Evolutionary conservation across 2,113 vertebrate species (phyloP).

Genomic region (Notothenia rossii): DNA sequence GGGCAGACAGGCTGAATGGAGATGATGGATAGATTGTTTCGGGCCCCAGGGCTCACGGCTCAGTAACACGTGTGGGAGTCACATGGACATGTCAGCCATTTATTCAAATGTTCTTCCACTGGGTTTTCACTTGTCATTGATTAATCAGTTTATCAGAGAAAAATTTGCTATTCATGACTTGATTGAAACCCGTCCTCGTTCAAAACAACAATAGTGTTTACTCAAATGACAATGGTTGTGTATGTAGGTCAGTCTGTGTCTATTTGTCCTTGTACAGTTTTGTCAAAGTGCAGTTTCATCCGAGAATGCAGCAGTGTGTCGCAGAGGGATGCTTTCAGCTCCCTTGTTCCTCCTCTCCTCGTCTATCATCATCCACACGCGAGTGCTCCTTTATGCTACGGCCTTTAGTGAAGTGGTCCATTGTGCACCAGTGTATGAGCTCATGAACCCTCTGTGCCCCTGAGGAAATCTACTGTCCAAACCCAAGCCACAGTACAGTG

Average conservation of each 20-base stretch:
- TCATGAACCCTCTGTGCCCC: conserved; percentile 36
- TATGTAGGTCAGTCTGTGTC: conserved; percentile 77
- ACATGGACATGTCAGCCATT: conserved; percentile 14
- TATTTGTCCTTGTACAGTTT: conserved; percentile 62
- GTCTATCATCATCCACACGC: conserved; percentile 64
- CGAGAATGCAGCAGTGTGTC: conserved; percentile 55
- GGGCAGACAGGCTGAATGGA: background rate
- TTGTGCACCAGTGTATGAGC: conserved; percentile 67
- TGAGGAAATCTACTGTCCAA: conserved; percentile 40
- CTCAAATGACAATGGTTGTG: conserved; percentile 30
- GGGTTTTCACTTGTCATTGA: conserved; percentile 41
- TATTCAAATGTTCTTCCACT: conserved; percentile 33
- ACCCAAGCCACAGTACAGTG: conserved; percentile 13
- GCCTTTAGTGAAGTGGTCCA: conserved; percentile 71
- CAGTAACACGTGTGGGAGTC: conserved; percentile 24
- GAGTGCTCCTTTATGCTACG: conserved; percentile 59
- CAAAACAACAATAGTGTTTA: conserved; percentile 40
- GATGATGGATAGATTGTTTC: conserved; percentile 43
- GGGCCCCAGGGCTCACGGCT: conserved; percentile 17
- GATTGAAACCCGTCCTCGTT: conserved; percentile 43
- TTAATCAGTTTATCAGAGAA: conserved; percentile 40
- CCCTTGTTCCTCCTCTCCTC: conserved; percentile 32
- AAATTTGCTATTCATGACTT: conserved; percentile 40
- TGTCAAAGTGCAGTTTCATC: conserved; percentile 64
- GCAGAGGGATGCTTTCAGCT: conserved; percentile 67